Evolutionary conservation across 1,140 invertebrate genomes (phyloP).

Genomic region (Scaptomyza graminum): DNA sequence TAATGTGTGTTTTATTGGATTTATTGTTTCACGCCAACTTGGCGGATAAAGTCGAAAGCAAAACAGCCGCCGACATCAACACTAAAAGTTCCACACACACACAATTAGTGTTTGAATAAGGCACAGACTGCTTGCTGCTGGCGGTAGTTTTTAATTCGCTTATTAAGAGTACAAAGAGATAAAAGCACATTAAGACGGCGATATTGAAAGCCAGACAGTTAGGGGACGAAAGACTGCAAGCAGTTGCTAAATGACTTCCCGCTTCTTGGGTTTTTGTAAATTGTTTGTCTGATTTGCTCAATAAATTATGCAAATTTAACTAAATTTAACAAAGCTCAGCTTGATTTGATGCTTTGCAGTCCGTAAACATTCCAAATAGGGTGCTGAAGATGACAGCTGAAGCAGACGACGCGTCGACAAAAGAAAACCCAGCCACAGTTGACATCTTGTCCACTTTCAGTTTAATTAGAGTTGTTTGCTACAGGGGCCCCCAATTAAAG

Average conservation of each 20-base stretch:
- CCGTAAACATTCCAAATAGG: constrained; percentile 5
- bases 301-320: constrained; percentile 58
- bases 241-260: constrained; percentile 50
- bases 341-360: constrained; percentile 3
- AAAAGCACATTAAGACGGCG: background rate
- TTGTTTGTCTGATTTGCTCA: constrained; percentile 26
- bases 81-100: background rate
- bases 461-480: constrained; percentile 21
- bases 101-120: background rate
- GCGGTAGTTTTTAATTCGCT: constrained; percentile 36
- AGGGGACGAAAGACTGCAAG: background rate
- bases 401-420: background rate
- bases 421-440: background rate
- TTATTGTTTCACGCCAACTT: constrained; percentile 64
- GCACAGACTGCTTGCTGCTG: background rate
- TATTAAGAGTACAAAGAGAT: constrained; percentile 26
- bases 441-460: constrained; percentile 1
- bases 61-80: constrained; percentile 22
- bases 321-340: constrained; percentile 6
- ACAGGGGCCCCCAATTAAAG: background rate
- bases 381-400: constrained; percentile 4
- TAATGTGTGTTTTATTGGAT: constrained; percentile 68
- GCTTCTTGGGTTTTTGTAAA: constrained; percentile 7
- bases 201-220: background rate
- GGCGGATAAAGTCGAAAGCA: constrained; percentile 32